Percentiles rank a stretch among this genome's conserved stretches.
Conservation (phyloP, 2,888 invertebrate species). For the Ennomos quercinarius region DNA sequence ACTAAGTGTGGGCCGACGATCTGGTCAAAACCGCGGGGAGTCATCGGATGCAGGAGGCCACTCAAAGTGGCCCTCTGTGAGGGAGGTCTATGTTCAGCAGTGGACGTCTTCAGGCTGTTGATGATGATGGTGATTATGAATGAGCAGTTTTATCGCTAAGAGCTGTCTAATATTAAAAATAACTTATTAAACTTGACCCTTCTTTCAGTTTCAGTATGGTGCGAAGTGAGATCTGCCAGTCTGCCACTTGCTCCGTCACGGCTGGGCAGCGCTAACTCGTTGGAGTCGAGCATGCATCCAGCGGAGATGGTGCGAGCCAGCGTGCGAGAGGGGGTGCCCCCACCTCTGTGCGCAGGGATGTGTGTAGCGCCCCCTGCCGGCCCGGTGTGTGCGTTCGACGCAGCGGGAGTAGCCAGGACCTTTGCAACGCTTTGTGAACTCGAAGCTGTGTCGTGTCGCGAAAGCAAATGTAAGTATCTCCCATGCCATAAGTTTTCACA, state of each 20-base stretch:
- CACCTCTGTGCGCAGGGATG: slow-evolving; percentile 72
- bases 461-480: slow-evolving; percentile 82
- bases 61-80: no score
- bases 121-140: no score
- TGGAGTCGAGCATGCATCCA: slow-evolving; percentile 53
- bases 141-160: no score
- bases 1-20: no score
- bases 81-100: no score
- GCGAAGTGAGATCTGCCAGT: slow-evolving; percentile 62
- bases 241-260: slow-evolving; percentile 66
- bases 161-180: no score
- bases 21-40: no score
- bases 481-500: no score
- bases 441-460: slow-evolving; percentile 83
- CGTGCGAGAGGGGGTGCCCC: slow-evolving; percentile 75
- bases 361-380: slow-evolving; percentile 76
- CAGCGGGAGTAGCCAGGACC: slow-evolving; percentile 82
- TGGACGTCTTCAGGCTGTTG: no score
- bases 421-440: slow-evolving; percentile 86
- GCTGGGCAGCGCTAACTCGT: slow-evolving; percentile 59
- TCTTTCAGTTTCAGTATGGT: slow-evolving; percentile 62
- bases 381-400: slow-evolving; percentile 86
- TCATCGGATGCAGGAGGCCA: no score
- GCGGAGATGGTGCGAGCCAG: slow-evolving; percentile 56
- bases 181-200: not conserved